These are phyloP conservation scores for Oncorhynchus gorbuscha DNA, from an alignment of 2,113 vertebrate species.

Conservation along the genomic window DNA sequence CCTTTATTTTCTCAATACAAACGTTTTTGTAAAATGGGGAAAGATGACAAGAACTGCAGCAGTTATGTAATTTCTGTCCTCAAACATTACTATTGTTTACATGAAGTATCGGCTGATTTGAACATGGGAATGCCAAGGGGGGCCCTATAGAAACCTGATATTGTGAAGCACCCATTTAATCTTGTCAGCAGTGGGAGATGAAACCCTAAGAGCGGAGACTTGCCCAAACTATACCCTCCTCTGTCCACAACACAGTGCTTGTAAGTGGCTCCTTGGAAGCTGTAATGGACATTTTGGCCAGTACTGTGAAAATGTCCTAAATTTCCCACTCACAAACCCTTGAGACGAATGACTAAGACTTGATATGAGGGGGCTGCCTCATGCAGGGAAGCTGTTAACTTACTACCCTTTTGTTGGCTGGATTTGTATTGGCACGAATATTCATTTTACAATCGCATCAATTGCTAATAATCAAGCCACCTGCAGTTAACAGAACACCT, in stretches of 20 bases:
- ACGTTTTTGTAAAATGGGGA: not conserved
- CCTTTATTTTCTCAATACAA: not conserved
- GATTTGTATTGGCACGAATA: not conserved
- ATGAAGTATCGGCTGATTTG: not conserved
- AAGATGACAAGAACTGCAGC: not conserved
- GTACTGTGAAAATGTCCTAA: not conserved
- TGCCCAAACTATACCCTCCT: not conserved
- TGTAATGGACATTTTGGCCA: not conserved
- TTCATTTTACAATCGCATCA: not conserved
- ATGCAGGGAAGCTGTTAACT: not conserved
- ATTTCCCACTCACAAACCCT: not conserved
- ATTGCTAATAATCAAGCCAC: not conserved
- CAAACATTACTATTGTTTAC: not conserved
- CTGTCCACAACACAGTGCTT: not conserved
- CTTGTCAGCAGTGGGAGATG: constrained; percentile 7
- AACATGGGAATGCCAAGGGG: not conserved
- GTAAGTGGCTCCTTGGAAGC: not conserved
- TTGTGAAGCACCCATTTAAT: constrained; percentile 2
- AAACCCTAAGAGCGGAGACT: not conserved
- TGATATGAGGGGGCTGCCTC: not conserved
- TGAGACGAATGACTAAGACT: not conserved
- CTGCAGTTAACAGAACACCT: not conserved
- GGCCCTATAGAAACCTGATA: constrained; percentile 14
- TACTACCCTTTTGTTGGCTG: not conserved
- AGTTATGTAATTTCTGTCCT: constrained; percentile 17